A percentile compares a stretch with the other conserved stretches of the same genome.
Evolutionary conservation across 2,113 vertebrate genomes (phyloP).

Genomic region (Oreotrochilus melanogaster): DNA sequence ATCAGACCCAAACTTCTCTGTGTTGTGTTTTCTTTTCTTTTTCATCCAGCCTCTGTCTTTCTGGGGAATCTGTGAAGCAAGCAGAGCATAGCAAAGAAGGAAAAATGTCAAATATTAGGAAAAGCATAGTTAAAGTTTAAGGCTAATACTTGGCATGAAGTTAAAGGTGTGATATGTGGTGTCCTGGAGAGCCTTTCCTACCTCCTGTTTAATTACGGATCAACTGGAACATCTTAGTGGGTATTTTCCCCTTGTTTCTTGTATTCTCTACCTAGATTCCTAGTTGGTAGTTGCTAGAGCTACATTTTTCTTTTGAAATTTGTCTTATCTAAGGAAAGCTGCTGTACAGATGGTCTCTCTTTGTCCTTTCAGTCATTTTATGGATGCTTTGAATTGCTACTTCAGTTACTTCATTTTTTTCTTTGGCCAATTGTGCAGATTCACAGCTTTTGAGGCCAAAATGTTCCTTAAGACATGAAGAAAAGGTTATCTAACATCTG

Average conservation of each 20-base stretch:
- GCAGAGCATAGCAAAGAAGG: background rate
- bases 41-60: background rate
- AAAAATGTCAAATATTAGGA: background rate
- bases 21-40: rapidly evolving
- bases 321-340: background rate
- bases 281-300: background rate
- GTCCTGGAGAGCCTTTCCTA: background rate
- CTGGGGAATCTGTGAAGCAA: background rate
- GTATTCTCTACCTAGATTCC: background rate
- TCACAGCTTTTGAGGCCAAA: background rate
- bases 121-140: background rate
- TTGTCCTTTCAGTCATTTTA: background rate
- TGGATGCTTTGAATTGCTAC: background rate
- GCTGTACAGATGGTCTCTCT: background rate
- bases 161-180: rapidly evolving
- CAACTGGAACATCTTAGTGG: background rate
- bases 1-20: background rate
- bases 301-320: background rate
- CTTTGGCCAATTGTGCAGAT: background rate
- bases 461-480: rapidly evolving
- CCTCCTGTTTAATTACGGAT: background rate
- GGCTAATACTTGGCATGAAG: background rate
- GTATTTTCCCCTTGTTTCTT: background rate
- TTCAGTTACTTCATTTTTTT: background rate
- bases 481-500: background rate